These are phyloP conservation scores for Phalacrocorax brasilianus DNA, from an alignment of 2,113 vertebrate species.

Conservation along the genomic window DNA sequence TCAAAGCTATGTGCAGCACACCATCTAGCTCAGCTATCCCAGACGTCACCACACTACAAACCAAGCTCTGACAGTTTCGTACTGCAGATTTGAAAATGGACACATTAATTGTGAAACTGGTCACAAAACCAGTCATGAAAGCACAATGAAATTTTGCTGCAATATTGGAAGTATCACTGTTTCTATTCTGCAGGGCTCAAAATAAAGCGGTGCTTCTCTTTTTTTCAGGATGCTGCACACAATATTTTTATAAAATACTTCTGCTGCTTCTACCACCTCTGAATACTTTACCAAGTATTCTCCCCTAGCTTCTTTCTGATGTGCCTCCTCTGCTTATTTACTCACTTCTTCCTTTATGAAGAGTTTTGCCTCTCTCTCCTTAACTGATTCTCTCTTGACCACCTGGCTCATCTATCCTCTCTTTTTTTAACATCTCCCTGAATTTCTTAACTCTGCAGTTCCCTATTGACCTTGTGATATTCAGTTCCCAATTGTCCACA, in stretches of 20 bases:
- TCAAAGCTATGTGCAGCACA: neutral
- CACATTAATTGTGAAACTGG: neutral
- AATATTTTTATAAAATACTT: neutral
- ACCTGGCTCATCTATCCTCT: neutral
- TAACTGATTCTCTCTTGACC: neutral
- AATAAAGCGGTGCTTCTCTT: neutral
- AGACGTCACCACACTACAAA: neutral
- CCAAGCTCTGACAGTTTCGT: neutral
- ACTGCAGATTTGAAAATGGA: neutral
- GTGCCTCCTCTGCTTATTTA: neutral
- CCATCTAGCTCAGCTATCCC: neutral
- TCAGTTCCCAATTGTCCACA: neutral
- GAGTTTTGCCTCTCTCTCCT: neutral
- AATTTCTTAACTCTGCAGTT: neutral
- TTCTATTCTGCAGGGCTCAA: neutral
- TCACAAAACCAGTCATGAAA: neutral
- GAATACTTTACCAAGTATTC: neutral
- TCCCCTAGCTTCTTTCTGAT: neutral
- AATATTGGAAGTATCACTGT: neutral
- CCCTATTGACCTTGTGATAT: neutral
- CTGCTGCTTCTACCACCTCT: neutral
- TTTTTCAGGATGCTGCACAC: neutral
- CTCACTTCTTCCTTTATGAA: neutral
- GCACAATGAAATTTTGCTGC: neutral
- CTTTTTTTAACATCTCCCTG: neutral